These are phyloP conservation scores for Sisor rabdophorus DNA, from an alignment of 2,113 vertebrate genomes.

Conservation along the genomic window DNA sequence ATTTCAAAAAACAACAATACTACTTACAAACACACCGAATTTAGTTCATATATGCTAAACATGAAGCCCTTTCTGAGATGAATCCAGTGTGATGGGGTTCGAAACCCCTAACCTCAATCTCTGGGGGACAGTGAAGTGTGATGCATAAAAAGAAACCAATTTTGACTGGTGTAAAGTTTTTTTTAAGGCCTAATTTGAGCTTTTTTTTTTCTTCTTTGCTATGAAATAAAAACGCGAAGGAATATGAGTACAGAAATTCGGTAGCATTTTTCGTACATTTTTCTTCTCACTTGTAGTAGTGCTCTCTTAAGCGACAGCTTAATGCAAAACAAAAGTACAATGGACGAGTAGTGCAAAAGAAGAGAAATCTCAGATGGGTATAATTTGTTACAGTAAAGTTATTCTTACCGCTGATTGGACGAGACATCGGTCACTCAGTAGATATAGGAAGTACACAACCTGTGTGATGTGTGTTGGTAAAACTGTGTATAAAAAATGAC, in stretches of 20 bases:
- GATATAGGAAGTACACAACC: too few relatives aligned
- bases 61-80: constrained; percentile 37
- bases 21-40: constrained; percentile 5
- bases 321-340: neutral
- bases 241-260: constrained; percentile 30
- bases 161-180: constrained; percentile 30
- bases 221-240: constrained; percentile 14
- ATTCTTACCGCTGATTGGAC: too few relatives aligned
- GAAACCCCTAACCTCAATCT: neutral
- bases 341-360: too few relatives aligned
- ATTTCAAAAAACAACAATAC: neutral
- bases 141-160: constrained; percentile 1
- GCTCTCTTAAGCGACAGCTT: constrained; percentile 1
- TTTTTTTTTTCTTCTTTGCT: neutral
- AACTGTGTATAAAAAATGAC: too few relatives aligned
- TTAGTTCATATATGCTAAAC: constrained; percentile 29
- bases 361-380: too few relatives aligned
- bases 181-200: constrained; percentile 17
- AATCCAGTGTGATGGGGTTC: constrained; percentile 15
- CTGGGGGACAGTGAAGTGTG: neutral
- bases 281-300: neutral
- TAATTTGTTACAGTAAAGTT: too few relatives aligned
- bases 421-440: too few relatives aligned
- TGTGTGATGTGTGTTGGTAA: too few relatives aligned
- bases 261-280: constrained; percentile 23